These are phyloP conservation scores for Amblyteles armatorius DNA, from an alignment of 2,888 invertebrate genomes.

Conservation along the genomic window DNA sequence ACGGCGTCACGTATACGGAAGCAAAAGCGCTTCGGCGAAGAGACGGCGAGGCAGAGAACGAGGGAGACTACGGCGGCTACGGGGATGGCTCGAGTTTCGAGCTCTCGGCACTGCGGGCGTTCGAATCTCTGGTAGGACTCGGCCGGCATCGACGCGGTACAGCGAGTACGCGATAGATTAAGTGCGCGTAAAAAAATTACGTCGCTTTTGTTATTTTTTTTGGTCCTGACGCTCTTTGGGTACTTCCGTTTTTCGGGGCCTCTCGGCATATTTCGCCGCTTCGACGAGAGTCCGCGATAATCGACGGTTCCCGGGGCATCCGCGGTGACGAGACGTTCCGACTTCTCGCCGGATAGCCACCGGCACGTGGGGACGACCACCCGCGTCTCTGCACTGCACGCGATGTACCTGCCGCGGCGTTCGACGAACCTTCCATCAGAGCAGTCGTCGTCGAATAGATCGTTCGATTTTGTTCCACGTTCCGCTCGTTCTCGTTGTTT, in stretches of 20 bases:
- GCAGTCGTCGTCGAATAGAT: neutral
- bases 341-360: neutral
- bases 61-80: neutral
- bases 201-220: neutral
- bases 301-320: too few relatives aligned
- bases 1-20: conserved; percentile 3
- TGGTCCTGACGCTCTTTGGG: too few relatives aligned
- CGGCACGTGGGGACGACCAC: neutral
- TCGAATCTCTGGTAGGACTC: conserved; percentile 14
- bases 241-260: too few relatives aligned
- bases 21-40: neutral
- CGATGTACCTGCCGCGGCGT: neutral
- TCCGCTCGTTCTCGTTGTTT: neutral
- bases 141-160: neutral
- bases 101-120: conserved; percentile 28
- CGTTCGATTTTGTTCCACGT: neutral
- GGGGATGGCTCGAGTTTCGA: conserved; percentile 2
- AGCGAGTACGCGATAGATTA: neutral
- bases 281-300: too few relatives aligned
- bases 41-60: neutral
- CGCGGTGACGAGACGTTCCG: neutral
- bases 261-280: too few relatives aligned
- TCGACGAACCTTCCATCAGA: too few relatives aligned
- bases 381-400: neutral
- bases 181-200: neutral